Base-by-base conservation (phyloP, 2,888 invertebrate genomes). In the Pollenia griseotomentosa region DNA sequence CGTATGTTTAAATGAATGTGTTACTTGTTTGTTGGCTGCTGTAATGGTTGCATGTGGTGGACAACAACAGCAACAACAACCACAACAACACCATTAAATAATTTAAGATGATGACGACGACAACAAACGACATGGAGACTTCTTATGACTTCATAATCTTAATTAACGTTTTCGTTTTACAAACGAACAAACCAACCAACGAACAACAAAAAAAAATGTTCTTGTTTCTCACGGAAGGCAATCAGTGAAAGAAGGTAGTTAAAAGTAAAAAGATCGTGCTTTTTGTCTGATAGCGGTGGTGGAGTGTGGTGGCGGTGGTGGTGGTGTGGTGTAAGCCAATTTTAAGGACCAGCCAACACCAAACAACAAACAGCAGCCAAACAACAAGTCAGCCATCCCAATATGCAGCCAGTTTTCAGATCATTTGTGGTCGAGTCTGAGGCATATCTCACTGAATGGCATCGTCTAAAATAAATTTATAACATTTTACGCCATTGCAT, bases 91-190 rank as follows among this genome's bases (percentile, higher is more conserved):
- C 74, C 74, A 85, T 80, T 85, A 85, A 85, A 80, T 85, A 85
- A 79, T 85, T 80, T 85, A 68, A 80, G 85, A 87, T 78, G 84
- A 87, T 78, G 87, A 87, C 81, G 86, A 86, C 83, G 84, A 87
- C 87, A 84, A 87, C 87, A 84, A 87, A 82, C 84, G 87, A 84
- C 87, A 87, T 84, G 87, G 74, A 87, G 87, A 87, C 87, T 84
- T 92, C 93, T 93, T 93, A 93, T 93, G 93, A 93, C 93, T 93
- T 93, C 93, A 93, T 93, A 93, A 93, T 93, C 93, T 93, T 93
- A 93, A 93, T 93, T 93, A 93, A 93, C 93, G 93, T 92, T 92
- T 92, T 91, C 91, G 92, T 91, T 89, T 88, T 87, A 85, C 68
- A 75, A 83, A 83, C 83, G 59, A 68, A 83, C 51, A 55, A 40